Evolutionary conservation across 2,113 vertebrate genomes (phyloP).

Genomic region (Apistogramma diplotaenia): DNA sequence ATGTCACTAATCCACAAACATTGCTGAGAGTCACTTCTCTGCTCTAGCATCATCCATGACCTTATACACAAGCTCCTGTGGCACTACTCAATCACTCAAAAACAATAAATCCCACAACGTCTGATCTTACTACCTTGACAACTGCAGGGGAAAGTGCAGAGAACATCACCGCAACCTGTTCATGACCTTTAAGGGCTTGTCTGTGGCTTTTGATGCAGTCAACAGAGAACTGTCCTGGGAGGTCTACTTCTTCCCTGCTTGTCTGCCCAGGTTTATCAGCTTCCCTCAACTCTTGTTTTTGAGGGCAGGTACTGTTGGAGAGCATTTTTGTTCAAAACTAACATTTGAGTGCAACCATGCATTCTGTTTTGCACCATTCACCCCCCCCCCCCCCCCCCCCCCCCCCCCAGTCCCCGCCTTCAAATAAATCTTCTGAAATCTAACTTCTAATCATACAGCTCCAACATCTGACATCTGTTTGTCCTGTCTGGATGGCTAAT

Average conservation of each 20-base stretch:
- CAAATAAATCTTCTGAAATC: constrained; percentile 20
- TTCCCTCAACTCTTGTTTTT: constrained; percentile 5
- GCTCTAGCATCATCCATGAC: not conserved
- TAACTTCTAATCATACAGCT: constrained; percentile 63
- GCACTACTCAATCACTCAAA: constrained; percentile 6
- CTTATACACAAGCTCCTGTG: constrained; percentile 2
- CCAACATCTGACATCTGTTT: constrained; percentile 81
- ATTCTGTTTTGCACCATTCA: not conserved
- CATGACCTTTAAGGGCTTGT: constrained; percentile 48
- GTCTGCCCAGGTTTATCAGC: constrained; percentile 45
- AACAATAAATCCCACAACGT: constrained; percentile 4
- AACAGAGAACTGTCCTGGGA: constrained; percentile 47
- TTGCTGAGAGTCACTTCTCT: not conserved
- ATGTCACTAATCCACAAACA: not conserved
- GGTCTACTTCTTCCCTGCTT: constrained; percentile 30
- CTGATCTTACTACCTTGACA: constrained; percentile 17
- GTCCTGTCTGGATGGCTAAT: constrained; percentile 74
- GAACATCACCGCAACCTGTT: constrained; percentile 11
- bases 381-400: not conserved
- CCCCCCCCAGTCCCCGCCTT: not conserved
- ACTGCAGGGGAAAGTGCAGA: constrained; percentile 17
- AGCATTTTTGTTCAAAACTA: not conserved
- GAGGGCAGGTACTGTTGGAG: not conserved
- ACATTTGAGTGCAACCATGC: not conserved
- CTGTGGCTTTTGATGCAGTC: constrained; percentile 48